A percentile compares a stretch with the other conserved stretches of the same genome.
phyloP scores from a whole-genome alignment of 53 echinoderm and acorn worm genomes.

The Apostichopus leukothele region DNA sequence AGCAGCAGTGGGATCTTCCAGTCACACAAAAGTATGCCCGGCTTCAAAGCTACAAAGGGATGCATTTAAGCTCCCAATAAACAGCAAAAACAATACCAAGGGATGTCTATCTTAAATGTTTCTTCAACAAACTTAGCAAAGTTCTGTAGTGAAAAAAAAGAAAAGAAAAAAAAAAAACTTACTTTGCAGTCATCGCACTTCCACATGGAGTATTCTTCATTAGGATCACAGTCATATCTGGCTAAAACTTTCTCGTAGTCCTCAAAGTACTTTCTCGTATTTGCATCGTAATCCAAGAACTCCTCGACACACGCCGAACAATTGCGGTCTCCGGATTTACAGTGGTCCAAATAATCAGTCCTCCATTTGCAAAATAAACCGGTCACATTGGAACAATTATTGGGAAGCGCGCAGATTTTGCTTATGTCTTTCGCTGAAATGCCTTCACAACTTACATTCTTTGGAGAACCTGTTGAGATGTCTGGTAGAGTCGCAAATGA shows the following conservation, averaged over 20 bases:
- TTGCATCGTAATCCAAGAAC: not conserved
- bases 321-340: not conserved
- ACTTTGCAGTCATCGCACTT: constrained; percentile 62
- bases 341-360: constrained; percentile 20
- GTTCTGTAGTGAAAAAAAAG: too few relatives aligned
- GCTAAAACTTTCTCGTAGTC: constrained; percentile 51
- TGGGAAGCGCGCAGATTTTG: not conserved
- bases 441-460: not conserved
- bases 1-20: too few relatives aligned
- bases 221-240: constrained; percentile 60
- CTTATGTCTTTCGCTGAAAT: not conserved
- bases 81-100: too few relatives aligned
- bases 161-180: constrained; percentile 6
- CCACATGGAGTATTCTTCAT: constrained; percentile 60
- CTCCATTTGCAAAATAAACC: constrained; percentile 26
- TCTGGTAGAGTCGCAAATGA: not conserved
- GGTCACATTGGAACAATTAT: not conserved
- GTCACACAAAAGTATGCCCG: too few relatives aligned
- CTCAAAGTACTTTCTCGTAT: constrained; percentile 7
- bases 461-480: not conserved
- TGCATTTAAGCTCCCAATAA: too few relatives aligned
- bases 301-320: not conserved
- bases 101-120: too few relatives aligned
- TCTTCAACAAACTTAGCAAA: too few relatives aligned
- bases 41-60: too few relatives aligned